phyloP scores from a whole-genome alignment of 2,888 invertebrate species.

The Poecilus cupreus region DNA sequence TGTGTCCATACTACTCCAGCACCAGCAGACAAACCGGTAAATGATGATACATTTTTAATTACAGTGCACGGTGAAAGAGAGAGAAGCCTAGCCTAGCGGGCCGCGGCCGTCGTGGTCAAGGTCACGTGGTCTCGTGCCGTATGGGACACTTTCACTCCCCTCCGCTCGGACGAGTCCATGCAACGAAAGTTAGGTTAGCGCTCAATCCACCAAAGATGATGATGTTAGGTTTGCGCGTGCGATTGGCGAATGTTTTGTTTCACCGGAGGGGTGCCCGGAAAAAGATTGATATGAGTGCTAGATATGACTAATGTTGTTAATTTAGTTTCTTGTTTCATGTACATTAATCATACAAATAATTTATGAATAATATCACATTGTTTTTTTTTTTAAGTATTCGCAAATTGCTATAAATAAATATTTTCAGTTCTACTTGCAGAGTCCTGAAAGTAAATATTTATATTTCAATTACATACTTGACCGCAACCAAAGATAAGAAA shows the following conservation, averaged over 20 bases:
- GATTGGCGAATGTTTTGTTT: neutral
- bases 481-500: neutral
- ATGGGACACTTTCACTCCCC: constrained; percentile 59
- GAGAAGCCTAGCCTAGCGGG: neutral
- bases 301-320: constrained; percentile 16
- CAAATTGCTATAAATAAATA: neutral
- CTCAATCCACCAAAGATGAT: neutral
- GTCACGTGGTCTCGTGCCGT: constrained; percentile 44
- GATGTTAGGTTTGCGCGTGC: neutral
- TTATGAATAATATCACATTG: neutral
- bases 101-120: constrained; percentile 48
- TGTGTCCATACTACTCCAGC: too few species aligned
- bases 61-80: constrained; percentile 47
- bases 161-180: constrained; percentile 28
- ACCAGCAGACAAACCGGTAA: constrained; percentile 45
- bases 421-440: neutral
- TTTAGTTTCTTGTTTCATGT: constrained; percentile 1
- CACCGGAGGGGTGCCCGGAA: neutral
- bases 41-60: constrained; percentile 64
- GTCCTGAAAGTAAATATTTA: constrained; percentile 4
- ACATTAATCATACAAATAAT: constrained; percentile 22
- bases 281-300: neutral
- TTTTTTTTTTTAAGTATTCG: too few species aligned
- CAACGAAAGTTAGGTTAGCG: neutral
- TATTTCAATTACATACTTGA: neutral